Conservation (phyloP, 2,888 invertebrate genomes). For the Chalcis sispes region DNA sequence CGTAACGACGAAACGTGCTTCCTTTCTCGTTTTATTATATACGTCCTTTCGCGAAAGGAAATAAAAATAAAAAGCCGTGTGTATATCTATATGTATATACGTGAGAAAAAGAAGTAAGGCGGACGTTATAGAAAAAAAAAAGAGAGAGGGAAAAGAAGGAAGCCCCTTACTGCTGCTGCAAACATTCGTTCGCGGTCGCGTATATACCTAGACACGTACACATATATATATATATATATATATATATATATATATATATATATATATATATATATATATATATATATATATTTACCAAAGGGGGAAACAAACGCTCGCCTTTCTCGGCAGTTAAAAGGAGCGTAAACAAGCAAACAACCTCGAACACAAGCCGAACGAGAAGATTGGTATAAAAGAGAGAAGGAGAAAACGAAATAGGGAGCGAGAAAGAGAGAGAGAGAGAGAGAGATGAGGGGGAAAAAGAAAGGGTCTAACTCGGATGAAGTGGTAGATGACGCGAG, state of each 20-base stretch:
- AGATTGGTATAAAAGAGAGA: constrained; percentile 41
- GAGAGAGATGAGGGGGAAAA: constrained; percentile 24
- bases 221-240: no score
- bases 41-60: constrained; percentile 23
- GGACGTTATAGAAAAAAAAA: no score
- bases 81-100: no score
- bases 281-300: neutral
- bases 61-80: constrained; percentile 35
- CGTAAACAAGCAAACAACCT: constrained; percentile 55
- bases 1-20: constrained; percentile 37
- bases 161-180: no score
- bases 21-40: constrained; percentile 44
- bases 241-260: no score
- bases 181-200: constrained; percentile 20
- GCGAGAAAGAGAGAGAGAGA: constrained; percentile 18
- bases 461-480: constrained; percentile 27
- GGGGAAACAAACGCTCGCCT: neutral
- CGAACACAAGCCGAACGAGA: constrained; percentile 39
- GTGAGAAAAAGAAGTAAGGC: neutral
- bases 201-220: neutral
- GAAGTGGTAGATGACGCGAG: constrained; percentile 58
- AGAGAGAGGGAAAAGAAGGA: neutral
- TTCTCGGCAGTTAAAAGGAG: constrained; percentile 52
- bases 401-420: constrained; percentile 33
- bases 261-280: no score